Evolutionary conservation across 1,140 invertebrate genomes (phyloP), one percentile per base, ranked within the genome.

Genomic region (Ips nitidus): DNA sequence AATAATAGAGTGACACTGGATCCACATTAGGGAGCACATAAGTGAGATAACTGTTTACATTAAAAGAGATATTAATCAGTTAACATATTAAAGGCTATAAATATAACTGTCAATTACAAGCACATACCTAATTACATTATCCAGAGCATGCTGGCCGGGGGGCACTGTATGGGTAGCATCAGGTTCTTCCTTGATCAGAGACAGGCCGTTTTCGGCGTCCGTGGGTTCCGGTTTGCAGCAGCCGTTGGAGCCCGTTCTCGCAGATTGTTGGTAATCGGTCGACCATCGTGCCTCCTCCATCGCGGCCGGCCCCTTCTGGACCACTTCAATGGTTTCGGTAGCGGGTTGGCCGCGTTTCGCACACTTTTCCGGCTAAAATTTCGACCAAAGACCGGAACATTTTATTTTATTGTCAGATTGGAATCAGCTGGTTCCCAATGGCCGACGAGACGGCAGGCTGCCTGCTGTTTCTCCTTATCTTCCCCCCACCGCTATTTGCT

Each of bases 351-450:
- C 75, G 64, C 62, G 61, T 75, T 76, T 78, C 74, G 59, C 65
- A 71, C 72, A 75, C 72, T 75, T 75, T 77, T 73, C 73, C 70
- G 72, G 71, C 71, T 60, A 71, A 69, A 71, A 76, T 66, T 63
- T 56, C 61, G 59, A 64, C 66, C 70, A 62, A 67, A 72, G 64
- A 79, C 78, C 78, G 75, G 75, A 77, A 75, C 78, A 78, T 79
- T 78, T 77, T 79, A 76, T 78, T 76, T 76, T 79, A 77, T 76
- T 77, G 75, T 76, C 78, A 79, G 77, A 74, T 77, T 62, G 74
- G 76, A 22, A 78, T 79, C 78, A 79, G 76, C 76, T 79, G 78
- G 76, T 77, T 74, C 73, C 73, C 78, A 77, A 79, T 78, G 77
- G 77, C 75, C 75, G 56, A 68, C 43, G 45, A 58, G 66, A 60